Percentiles rank a stretch among this genome's conserved stretches.
These are phyloP conservation scores for Heptranchias perlo DNA, from an alignment of 2,113 vertebrate genomes.

Conservation along the genomic window DNA sequence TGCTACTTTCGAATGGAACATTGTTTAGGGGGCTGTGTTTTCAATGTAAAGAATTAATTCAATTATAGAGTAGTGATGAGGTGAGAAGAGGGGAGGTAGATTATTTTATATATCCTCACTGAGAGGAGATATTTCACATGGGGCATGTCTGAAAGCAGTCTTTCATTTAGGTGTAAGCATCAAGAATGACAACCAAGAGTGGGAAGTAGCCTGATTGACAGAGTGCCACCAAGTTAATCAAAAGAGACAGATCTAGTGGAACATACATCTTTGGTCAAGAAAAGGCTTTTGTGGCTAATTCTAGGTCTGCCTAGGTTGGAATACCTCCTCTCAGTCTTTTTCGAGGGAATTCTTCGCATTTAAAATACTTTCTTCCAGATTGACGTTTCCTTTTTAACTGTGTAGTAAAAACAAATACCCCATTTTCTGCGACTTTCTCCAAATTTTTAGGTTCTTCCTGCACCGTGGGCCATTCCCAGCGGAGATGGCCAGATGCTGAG, in stretches of 20 bases:
- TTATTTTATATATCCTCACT: not conserved
- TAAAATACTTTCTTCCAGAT: not conserved
- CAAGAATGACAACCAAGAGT: not conserved
- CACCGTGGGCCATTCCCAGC: not conserved
- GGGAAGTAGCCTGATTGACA: not conserved
- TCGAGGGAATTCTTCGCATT: not conserved
- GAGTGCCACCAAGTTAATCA: not conserved
- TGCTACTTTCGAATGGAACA: not conserved
- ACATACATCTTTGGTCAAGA: not conserved
- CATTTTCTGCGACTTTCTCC: not conserved
- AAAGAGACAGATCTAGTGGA: not conserved
- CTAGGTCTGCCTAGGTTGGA: not conserved
- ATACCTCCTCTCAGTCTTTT: not conserved
- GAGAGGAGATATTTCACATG: not conserved
- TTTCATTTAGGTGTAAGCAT: not conserved
- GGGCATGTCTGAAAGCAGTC: not conserved
- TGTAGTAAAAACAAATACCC: not conserved
- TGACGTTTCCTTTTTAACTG: not conserved
- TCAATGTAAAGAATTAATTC: not conserved
- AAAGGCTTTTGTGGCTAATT: not conserved
- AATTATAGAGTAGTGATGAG: not conserved
- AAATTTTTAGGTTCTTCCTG: not conserved
- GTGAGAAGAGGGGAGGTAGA: not conserved
- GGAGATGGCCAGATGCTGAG: not conserved
- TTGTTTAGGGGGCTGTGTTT: too few species aligned